A percentile compares a stretch with the other conserved stretches of the same genome.
Conservation (phyloP, 2,797 vertebrate species). For the Mormyrus proboscirostris region DNA sequence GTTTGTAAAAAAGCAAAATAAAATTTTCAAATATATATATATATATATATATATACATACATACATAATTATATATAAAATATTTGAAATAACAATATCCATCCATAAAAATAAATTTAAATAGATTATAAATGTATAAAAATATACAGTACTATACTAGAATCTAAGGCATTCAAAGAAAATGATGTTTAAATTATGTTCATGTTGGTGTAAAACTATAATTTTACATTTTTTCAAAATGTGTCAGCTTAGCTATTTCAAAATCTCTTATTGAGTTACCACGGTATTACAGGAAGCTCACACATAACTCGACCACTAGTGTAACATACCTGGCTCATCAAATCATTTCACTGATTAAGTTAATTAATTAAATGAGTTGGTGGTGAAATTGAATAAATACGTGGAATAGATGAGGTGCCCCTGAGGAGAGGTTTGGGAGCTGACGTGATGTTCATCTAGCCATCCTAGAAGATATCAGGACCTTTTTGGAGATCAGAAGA, state of each 20-base stretch:
- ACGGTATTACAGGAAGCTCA: neutral
- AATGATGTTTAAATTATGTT: neutral
- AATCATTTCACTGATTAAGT: neutral
- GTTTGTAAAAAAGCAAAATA: too few relatives aligned
- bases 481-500: too few relatives aligned
- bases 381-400: neutral
- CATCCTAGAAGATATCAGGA: too few relatives aligned
- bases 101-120: neutral
- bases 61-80: neutral
- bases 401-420: too few relatives aligned
- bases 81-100: neutral
- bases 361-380: neutral
- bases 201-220: neutral
- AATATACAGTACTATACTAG: neutral
- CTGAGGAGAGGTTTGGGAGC: too few relatives aligned
- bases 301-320: neutral
- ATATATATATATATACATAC: neutral
- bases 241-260: neutral
- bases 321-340: neutral
- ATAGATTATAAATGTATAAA: neutral
- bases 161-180: neutral
- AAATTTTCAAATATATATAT: neutral
- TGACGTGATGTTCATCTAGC: too few relatives aligned
- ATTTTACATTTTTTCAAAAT: neutral
- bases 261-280: neutral